Conservation (phyloP, 2,113 vertebrate genomes). For the Centropristis striata region DNA sequence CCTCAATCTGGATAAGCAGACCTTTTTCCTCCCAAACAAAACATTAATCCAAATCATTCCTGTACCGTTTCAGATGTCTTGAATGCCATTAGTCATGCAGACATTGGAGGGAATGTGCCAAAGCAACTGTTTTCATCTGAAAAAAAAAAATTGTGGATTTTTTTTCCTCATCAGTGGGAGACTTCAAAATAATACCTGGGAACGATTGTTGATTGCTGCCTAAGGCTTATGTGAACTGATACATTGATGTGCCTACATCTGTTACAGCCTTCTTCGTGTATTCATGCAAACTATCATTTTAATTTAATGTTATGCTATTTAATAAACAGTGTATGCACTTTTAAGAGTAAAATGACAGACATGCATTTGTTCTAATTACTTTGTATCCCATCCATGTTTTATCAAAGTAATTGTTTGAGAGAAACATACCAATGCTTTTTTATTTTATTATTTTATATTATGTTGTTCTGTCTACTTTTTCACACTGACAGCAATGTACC, state of each 20-base stretch:
- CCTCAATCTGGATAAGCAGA: slow-evolving; percentile 41
- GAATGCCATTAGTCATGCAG: slow-evolving; percentile 72
- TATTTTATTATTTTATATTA: slow-evolving; percentile 55
- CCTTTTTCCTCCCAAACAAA: slow-evolving; percentile 45
- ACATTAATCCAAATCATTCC: slow-evolving; percentile 66
- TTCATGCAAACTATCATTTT: slow-evolving; percentile 89
- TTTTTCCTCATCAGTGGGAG: slow-evolving; percentile 56
- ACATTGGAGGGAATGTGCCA: slow-evolving; percentile 83
- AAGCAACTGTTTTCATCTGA: slow-evolving; percentile 82
- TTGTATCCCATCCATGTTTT: slow-evolving; percentile 71
- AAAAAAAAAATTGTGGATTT: slow-evolving; percentile 38
- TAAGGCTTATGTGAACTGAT: slow-evolving; percentile 81
- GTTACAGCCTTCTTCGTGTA: slow-evolving; percentile 92
- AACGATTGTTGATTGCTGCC: slow-evolving; percentile 84
- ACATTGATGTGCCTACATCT: slow-evolving; percentile 93
- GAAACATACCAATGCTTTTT: slow-evolving; percentile 70
- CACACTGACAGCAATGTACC: slow-evolving; percentile 78
- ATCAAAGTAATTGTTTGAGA: slow-evolving; percentile 67
- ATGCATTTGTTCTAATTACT: slow-evolving; percentile 75
- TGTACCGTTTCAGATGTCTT: slow-evolving; percentile 80
- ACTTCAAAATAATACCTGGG: slow-evolving; percentile 67
- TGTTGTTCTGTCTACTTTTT: slow-evolving; percentile 57
- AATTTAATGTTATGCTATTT: slow-evolving; percentile 94
- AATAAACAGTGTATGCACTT: slow-evolving; percentile 95
- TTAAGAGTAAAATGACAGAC: slow-evolving; percentile 80